phyloP scores from a whole-genome alignment of 1,140 invertebrate genomes.

The Ceratitis capitata region DNA sequence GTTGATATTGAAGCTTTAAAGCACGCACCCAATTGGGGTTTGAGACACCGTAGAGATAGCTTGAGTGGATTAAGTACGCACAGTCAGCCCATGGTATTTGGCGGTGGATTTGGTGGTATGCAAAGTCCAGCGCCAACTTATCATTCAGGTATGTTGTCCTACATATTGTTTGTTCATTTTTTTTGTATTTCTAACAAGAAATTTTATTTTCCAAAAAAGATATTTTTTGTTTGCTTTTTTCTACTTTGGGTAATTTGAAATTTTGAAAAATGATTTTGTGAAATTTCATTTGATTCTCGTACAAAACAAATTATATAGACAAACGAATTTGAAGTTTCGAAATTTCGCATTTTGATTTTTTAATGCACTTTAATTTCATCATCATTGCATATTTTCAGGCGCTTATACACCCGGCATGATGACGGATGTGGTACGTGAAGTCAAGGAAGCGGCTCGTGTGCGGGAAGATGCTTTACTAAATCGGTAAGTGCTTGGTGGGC shows the following conservation, averaged over 20 bases:
- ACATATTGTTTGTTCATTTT: neutral
- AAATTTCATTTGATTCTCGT: neutral
- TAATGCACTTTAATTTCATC: neutral
- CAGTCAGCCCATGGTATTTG: conserved; percentile 63
- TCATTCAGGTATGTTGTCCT: conserved; percentile 60
- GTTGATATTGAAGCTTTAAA: conserved; percentile 66
- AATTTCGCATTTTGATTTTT: neutral
- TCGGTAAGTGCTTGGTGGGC: too few species aligned
- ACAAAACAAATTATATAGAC: neutral
- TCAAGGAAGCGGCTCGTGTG: conserved; percentile 76
- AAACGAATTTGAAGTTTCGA: neutral
- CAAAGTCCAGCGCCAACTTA: conserved; percentile 65
- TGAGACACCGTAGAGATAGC: conserved; percentile 67
- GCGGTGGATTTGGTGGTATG: conserved; percentile 62
- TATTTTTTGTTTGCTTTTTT: neutral
- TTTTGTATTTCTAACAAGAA: neutral
- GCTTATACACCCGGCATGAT: conserved; percentile 79
- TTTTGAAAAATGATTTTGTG: neutral
- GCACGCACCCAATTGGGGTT: conserved; percentile 63
- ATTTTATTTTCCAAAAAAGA: neutral
- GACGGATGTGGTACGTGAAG: conserved; percentile 77
- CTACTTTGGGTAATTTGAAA: neutral
- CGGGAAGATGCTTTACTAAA: conserved; percentile 75
- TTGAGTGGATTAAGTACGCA: conserved; percentile 65
- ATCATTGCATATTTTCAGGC: conserved; percentile 51